A percentile compares a stretch with the other conserved stretches of the same genome.
phyloP scores from a whole-genome alignment of 2,888 invertebrate species.

The Nematopogon swammerdamellus region DNA sequence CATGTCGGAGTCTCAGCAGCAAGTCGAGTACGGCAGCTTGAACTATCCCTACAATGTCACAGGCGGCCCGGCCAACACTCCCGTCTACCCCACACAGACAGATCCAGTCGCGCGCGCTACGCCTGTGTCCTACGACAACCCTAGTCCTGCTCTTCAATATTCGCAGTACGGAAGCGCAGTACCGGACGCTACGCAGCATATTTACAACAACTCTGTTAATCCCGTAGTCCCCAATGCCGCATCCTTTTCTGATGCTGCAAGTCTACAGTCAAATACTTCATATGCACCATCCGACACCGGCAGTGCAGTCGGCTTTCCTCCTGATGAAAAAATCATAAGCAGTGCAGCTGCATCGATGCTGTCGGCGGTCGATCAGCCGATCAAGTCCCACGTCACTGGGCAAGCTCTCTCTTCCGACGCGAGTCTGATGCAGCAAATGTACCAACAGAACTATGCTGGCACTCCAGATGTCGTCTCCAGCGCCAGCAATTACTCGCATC shows the following conservation, averaged over 20 bases:
- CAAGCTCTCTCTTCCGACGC: slow-evolving; percentile 25
- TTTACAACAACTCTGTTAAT: too few relatives aligned
- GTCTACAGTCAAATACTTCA: too few relatives aligned
- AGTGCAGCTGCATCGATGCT: slow-evolving; percentile 21
- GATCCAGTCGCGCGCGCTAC: slow-evolving; percentile 7
- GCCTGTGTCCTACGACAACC: slow-evolving; percentile 7
- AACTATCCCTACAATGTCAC: slow-evolving; percentile 25
- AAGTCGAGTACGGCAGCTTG: slow-evolving; percentile 24
- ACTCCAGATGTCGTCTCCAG: slow-evolving; percentile 9
- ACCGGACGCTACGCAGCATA: too few relatives aligned
- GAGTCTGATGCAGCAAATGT: not conserved
- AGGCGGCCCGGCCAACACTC: slow-evolving; percentile 11
- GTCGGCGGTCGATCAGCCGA: slow-evolving; percentile 37
- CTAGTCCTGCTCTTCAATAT: not conserved
- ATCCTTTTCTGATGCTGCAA: too few relatives aligned
- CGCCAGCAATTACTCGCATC: slow-evolving; percentile 3
- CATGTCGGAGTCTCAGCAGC: slow-evolving; percentile 24
- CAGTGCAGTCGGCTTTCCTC: not conserved
- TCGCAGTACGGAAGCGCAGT: too few relatives aligned
- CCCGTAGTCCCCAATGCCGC: too few relatives aligned
- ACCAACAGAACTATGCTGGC: slow-evolving; percentile 11
- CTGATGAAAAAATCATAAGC: not conserved
- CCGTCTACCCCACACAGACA: slow-evolving; percentile 16
- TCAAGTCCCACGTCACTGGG: slow-evolving; percentile 42
- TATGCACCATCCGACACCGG: too few relatives aligned